These are phyloP conservation scores for Melanostigma gelatinosum DNA, from an alignment of 2,113 vertebrate species.

Conservation along the genomic window DNA sequence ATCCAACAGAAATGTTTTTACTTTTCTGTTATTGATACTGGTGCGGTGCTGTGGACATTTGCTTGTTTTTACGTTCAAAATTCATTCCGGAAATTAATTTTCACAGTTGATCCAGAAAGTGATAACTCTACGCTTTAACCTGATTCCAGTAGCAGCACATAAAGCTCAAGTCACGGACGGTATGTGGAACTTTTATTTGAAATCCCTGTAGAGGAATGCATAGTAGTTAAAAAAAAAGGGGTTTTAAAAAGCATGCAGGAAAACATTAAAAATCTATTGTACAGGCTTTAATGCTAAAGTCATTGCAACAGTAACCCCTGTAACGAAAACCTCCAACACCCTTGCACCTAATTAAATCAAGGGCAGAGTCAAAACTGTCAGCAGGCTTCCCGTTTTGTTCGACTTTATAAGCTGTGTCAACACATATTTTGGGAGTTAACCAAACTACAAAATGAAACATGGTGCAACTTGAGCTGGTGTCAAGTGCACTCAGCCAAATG, in stretches of 20 bases:
- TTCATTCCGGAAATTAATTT: constrained; percentile 63
- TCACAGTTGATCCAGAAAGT: constrained; percentile 53
- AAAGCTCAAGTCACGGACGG: constrained; percentile 3
- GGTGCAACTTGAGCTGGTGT: background rate
- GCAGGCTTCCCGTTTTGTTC: background rate
- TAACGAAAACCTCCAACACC: background rate
- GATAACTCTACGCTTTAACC: constrained; percentile 17
- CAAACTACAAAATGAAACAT: background rate
- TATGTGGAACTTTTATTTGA: background rate
- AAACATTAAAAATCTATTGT: background rate
- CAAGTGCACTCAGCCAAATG: background rate
- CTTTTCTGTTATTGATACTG: constrained; percentile 62
- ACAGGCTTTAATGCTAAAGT: background rate
- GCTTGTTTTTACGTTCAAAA: constrained; percentile 69
- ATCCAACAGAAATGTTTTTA: constrained; percentile 79
- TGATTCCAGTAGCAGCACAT: constrained; percentile 32
- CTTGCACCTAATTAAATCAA: background rate
- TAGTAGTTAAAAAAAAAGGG: background rate
- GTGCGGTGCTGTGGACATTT: constrained; percentile 50
- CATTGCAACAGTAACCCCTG: background rate
- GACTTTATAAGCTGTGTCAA: constrained; percentile 2
- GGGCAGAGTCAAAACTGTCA: background rate
- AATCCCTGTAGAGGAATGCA: background rate
- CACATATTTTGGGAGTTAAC: background rate
- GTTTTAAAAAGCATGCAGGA: background rate